Evolutionary conservation across 2,888 invertebrate genomes (phyloP).

Genomic region (Amiota mariae): DNA sequence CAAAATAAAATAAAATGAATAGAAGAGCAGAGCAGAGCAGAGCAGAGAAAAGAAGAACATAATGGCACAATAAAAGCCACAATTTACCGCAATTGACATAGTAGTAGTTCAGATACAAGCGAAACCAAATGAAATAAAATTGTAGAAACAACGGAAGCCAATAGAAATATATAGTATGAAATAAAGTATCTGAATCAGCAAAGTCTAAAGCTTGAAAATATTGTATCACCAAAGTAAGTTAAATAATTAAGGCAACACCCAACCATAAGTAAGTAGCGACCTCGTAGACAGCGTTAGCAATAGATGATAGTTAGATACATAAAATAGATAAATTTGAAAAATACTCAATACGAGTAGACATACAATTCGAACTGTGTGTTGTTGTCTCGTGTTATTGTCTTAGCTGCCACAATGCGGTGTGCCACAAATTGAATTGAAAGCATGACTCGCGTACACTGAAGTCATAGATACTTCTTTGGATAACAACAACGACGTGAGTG

Average conservation of each 20-base stretch:
- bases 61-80: slow-evolving; percentile 26
- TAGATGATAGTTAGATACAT: background rate
- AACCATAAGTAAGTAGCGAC: slow-evolving; percentile 13
- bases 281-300: slow-evolving; percentile 4
- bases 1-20: background rate
- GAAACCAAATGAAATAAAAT: background rate
- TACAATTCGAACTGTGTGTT: background rate
- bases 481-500: background rate
- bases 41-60: background rate
- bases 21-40: background rate
- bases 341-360: background rate
- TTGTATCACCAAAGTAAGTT: slow-evolving; percentile 1
- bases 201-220: background rate
- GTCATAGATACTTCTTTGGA: slow-evolving; percentile 1
- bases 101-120: background rate
- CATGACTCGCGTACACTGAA: slow-evolving; percentile 3
- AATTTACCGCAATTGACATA: slow-evolving; percentile 29
- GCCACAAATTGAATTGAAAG: slow-evolving; percentile 1
- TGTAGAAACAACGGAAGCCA: slow-evolving; percentile 15
- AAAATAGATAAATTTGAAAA: slow-evolving; percentile 3
- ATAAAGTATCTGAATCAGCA: too few relatives aligned
- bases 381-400: background rate
- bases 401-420: background rate
- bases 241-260: background rate
- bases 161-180: background rate